Evolutionary conservation across 2,113 vertebrate genomes (phyloP).

Genomic region (Microtus montanus): DNA sequence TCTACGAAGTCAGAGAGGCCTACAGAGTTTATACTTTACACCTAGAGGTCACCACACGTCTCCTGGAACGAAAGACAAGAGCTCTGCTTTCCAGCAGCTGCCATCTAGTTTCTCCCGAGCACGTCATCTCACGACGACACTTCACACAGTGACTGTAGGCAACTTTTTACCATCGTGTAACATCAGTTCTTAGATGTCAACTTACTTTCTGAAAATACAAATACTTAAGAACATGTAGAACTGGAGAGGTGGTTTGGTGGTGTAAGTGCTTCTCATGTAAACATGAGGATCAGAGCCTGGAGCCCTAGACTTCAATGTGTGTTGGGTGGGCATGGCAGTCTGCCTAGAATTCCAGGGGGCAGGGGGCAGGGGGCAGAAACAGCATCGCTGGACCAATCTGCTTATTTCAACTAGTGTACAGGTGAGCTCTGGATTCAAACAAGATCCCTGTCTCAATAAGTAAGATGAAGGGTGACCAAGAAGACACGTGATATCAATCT

Average conservation of each 20-base stretch:
- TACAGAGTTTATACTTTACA: slow-evolving; percentile 42
- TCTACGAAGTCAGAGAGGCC: neutral
- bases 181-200: slow-evolving; percentile 8
- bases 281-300: neutral
- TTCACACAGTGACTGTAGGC: neutral
- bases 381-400: neutral
- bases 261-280: neutral
- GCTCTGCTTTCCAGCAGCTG: neutral
- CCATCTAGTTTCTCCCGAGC: neutral
- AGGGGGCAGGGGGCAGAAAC: neutral
- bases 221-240: neutral
- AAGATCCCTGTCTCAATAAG: neutral
- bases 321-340: neutral
- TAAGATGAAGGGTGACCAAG: neutral
- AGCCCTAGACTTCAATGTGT: neutral
- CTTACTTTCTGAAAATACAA: neutral
- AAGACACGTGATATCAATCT: neutral
- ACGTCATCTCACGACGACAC: neutral
- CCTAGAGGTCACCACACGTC: neutral
- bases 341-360: neutral
- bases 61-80: neutral
- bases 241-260: neutral
- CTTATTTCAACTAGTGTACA: neutral
- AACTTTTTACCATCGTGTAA: slow-evolving; percentile 23
- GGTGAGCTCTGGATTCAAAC: neutral